Percentiles rank a stretch among this genome's conserved stretches.
These are phyloP conservation scores for Eretmochelys imbricata DNA, from an alignment of 2,113 vertebrate species.

Conservation along the genomic window DNA sequence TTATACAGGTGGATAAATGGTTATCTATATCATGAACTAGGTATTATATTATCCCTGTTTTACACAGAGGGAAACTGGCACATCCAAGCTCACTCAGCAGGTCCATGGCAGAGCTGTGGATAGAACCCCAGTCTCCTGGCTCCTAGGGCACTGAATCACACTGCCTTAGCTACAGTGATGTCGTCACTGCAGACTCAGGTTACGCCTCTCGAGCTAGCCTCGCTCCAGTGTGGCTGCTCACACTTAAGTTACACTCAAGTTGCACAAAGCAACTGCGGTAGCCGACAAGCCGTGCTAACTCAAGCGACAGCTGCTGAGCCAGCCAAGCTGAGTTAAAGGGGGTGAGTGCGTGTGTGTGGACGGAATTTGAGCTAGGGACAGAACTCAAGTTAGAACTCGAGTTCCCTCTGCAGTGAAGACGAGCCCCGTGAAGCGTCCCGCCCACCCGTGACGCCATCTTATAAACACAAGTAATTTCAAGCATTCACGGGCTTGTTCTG, in stretches of 20 bases:
- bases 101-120: neutral
- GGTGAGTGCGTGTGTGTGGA: no score
- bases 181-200: neutral
- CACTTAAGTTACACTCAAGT: no score
- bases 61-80: neutral
- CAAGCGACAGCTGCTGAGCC: neutral
- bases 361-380: neutral
- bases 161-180: no score
- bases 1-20: neutral
- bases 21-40: neutral
- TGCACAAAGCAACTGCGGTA: neutral
- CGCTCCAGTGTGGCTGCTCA: no score
- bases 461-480: neutral
- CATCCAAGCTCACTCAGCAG: no score
- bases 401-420: no score
- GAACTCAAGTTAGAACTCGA: neutral
- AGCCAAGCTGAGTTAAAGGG: neutral
- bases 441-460: neutral
- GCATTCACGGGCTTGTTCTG: neutral
- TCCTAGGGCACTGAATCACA: neutral
- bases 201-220: neutral
- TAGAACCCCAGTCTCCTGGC: neutral
- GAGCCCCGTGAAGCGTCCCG: no score
- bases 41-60: neutral
- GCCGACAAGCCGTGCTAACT: accelerated